Evolutionary conservation across 2,113 vertebrate species (phyloP).

Genomic region (Hystrix cristata): DNA sequence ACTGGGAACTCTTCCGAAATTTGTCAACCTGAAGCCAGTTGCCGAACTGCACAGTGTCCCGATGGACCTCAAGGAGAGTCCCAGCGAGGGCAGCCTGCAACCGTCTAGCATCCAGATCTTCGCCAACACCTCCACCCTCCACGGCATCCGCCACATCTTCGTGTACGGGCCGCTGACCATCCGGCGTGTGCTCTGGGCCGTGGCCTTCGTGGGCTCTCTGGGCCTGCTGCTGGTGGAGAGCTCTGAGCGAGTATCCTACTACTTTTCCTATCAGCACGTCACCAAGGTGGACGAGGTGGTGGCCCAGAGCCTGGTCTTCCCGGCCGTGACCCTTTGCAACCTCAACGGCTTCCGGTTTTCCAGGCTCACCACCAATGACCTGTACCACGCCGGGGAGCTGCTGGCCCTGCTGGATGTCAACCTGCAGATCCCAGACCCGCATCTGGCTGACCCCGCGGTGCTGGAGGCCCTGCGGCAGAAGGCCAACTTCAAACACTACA

Average conservation of each 20-base stretch:
- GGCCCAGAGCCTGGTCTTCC: slow-evolving; percentile 96
- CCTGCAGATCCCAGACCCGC: slow-evolving; percentile 94
- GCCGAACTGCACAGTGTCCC: slow-evolving; percentile 83
- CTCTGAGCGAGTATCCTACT: slow-evolving; percentile 95
- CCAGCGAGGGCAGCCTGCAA: slow-evolving; percentile 92
- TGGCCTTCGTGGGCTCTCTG: slow-evolving; percentile 94
- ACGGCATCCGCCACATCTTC: slow-evolving; percentile 96
- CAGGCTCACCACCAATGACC: slow-evolving; percentile 95
- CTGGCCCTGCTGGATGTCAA: slow-evolving; percentile 97
- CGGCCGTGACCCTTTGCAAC: slow-evolving; percentile 97
- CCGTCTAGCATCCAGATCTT: slow-evolving; percentile 96
- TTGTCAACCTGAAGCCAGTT: slow-evolving; percentile 84
- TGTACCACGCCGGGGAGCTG: slow-evolving; percentile 98
- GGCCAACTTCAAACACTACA: slow-evolving; percentile 97
- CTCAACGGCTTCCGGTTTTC: slow-evolving; percentile 97
- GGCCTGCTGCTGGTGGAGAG: slow-evolving; percentile 96
- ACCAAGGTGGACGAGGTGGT: slow-evolving; percentile 97
- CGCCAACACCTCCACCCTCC: slow-evolving; percentile 95
- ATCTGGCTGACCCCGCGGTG: slow-evolving; percentile 95
- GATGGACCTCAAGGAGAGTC: slow-evolving; percentile 98
- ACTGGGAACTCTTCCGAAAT: slow-evolving; percentile 71
- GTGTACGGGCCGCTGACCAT: slow-evolving; percentile 92
- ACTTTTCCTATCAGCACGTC: slow-evolving; percentile 98
- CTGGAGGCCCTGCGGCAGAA: slow-evolving; percentile 93
- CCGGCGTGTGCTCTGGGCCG: slow-evolving; percentile 95